phyloP scores from a whole-genome alignment of 2,888 invertebrate species.

The Dilophus febrilis region DNA sequence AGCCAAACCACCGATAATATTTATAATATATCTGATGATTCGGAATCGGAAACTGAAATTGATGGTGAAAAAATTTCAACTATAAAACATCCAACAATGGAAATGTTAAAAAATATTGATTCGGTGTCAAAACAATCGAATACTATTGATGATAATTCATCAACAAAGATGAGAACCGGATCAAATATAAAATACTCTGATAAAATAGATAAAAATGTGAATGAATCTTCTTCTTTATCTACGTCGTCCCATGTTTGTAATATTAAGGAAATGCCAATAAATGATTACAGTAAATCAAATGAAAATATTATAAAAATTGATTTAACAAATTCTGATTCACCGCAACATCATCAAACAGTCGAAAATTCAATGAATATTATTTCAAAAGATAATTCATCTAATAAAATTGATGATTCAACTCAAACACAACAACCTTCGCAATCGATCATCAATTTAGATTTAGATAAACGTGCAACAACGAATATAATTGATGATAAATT shows the following conservation, averaged over 20 bases:
- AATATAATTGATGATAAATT: too few species aligned
- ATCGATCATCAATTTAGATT: too few species aligned
- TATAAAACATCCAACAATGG: constrained; percentile 11
- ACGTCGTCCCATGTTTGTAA: too few species aligned
- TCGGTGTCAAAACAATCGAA: constrained; percentile 11
- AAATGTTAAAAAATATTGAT: constrained; percentile 28
- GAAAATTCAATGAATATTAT: too few species aligned
- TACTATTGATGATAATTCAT: constrained; percentile 18
- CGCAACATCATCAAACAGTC: too few species aligned
- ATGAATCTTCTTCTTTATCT: too few species aligned
- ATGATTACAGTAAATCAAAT: constrained; percentile 15
- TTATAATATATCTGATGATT: constrained; percentile 9
- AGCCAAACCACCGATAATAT: neutral
- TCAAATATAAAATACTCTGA: too few species aligned
- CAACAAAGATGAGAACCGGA: constrained; percentile 19
- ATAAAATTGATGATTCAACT: too few species aligned
- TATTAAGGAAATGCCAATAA: constrained; percentile 31
- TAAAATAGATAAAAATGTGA: too few species aligned
- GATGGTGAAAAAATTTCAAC: constrained; percentile 31
- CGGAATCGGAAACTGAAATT: constrained; percentile 31
- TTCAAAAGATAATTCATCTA: too few species aligned
- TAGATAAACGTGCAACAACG: too few species aligned
- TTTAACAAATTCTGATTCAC: constrained; percentile 4
- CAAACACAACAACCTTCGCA: too few species aligned
- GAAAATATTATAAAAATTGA: constrained; percentile 6